Percentiles rank a stretch among this genome's conserved stretches.
Conservation (phyloP, 2,888 invertebrate genomes). For the Pachycephus smyrnensis region DNA sequence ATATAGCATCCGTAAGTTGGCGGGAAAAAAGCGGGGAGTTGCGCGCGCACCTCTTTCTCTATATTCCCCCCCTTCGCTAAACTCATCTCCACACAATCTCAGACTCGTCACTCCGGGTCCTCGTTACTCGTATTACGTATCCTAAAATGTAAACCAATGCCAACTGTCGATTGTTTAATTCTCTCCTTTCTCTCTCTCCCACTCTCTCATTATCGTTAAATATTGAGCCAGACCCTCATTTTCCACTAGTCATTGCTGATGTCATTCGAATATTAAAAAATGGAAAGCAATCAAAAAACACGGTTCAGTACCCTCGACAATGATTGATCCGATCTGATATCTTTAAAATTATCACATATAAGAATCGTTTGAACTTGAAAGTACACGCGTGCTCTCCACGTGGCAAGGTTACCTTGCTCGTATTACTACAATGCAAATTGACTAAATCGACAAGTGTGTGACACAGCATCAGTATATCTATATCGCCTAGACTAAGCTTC, state of each 20-base stretch:
- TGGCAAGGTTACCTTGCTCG: background rate
- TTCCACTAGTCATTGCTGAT: background rate
- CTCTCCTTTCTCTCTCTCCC: conserved; percentile 8
- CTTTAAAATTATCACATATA: background rate
- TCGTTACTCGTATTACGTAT: background rate
- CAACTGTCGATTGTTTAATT: conserved; percentile 3
- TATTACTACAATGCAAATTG: background rate
- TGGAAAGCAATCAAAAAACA: background rate
- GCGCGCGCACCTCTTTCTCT: conserved; percentile 54
- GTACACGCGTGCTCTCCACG: background rate
- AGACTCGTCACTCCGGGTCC: background rate
- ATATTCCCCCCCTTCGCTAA: conserved; percentile 13
- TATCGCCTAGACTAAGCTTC: background rate
- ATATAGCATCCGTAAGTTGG: conserved; percentile 54
- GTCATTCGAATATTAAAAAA: background rate
- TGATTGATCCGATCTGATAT: background rate
- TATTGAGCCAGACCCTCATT: background rate
- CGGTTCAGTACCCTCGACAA: background rate
- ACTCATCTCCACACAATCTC: background rate
- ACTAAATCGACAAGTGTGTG: background rate
- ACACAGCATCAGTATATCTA: background rate
- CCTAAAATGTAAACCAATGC: conserved; percentile 11
- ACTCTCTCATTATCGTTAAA: background rate
- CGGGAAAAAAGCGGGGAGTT: conserved; percentile 52
- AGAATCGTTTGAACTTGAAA: background rate